Conservation (phyloP, 2,113 vertebrate genomes). For the Microcebus griseorufus region DNA sequence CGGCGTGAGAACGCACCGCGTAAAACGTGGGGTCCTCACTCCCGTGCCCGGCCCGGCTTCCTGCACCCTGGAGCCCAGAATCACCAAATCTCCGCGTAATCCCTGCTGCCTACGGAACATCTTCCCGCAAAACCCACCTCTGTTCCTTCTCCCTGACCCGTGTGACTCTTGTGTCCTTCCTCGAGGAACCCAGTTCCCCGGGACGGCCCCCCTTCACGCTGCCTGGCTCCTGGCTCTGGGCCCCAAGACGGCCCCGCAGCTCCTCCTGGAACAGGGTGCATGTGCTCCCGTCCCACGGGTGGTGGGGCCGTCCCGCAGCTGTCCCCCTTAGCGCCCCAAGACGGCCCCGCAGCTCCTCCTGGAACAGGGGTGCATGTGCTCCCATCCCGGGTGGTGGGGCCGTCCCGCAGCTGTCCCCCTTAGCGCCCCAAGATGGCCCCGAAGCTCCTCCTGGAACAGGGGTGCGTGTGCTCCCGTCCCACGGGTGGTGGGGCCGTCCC, state of each 20-base stretch:
- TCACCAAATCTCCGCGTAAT: accelerated
- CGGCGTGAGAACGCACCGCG: accelerated
- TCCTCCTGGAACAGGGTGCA: too few species aligned
- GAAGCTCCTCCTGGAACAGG: too few species aligned
- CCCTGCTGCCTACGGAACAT: background rate
- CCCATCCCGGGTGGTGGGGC: too few species aligned
- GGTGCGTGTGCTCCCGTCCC: too few species aligned
- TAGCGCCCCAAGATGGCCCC: too few species aligned
- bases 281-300: too few species aligned
- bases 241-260: background rate
- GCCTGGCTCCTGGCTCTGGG: background rate
- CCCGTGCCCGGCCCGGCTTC: accelerated
- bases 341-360: too few species aligned
- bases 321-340: too few species aligned
- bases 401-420: too few species aligned
- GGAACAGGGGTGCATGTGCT: too few species aligned
- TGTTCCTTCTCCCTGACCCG: background rate
- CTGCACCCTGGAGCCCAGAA: accelerated
- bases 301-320: too few species aligned
- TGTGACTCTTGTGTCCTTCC: background rate
- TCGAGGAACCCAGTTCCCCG: background rate
- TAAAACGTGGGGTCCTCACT: background rate
- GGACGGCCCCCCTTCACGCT: background rate
- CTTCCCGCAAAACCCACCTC: background rate
- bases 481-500: too few species aligned